Conservation (phyloP, 2,113 vertebrate species). For the Neolamprologus devosi region DNA sequence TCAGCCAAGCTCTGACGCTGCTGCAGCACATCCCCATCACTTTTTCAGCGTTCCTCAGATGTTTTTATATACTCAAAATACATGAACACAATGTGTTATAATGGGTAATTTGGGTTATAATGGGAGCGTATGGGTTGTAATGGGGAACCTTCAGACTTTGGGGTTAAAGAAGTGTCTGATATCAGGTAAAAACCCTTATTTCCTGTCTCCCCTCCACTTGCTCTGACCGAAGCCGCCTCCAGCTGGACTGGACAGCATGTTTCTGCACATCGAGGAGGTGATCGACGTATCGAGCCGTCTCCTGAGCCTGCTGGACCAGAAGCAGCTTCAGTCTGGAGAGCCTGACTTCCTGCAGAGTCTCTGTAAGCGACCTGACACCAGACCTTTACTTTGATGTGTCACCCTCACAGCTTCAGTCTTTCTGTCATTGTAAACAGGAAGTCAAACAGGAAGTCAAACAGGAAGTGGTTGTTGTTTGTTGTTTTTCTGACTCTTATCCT, state of each 20-base stretch:
- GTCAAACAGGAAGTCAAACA: neutral
- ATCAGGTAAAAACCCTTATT: neutral
- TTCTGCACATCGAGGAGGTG: conserved; percentile 82
- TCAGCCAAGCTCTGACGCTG: neutral
- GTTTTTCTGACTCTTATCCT: neutral
- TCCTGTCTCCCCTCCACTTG: neutral
- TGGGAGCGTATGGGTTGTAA: neutral
- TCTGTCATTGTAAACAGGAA: neutral
- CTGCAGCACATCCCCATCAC: neutral
- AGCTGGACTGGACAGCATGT: conserved; percentile 80
- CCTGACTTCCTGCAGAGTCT: conserved; percentile 72
- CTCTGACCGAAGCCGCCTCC: conserved; percentile 70
- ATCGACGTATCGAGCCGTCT: conserved; percentile 75
- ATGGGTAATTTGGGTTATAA: neutral
- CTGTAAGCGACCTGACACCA: conserved; percentile 69
- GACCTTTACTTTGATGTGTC: neutral
- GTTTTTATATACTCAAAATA: neutral
- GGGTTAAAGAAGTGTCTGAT: neutral
- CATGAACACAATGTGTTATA: neutral
- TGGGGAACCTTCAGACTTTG: neutral
- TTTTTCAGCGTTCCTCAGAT: neutral
- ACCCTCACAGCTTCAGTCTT: neutral
- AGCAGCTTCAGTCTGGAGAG: conserved; percentile 24
- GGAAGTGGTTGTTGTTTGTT: neutral
- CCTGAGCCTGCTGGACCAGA: conserved; percentile 76